Conservation (phyloP, 2,797 vertebrate genomes). For the Helicolenus hilgendorfi region DNA sequence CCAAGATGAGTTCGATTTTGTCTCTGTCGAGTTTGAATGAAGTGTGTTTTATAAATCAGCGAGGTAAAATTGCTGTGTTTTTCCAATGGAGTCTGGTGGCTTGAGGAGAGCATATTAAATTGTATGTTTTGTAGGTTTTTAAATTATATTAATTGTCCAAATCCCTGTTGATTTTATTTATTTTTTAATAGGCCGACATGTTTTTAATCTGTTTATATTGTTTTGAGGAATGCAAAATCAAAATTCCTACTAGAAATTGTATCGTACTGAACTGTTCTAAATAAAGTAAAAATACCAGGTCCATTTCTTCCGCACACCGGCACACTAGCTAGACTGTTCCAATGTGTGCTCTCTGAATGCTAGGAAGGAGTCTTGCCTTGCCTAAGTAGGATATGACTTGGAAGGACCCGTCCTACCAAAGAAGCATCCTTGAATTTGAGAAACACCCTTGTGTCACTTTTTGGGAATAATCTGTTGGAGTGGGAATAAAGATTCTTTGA, state of each 20-base stretch:
- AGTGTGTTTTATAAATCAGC: not conserved
- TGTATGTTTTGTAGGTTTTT: not conserved
- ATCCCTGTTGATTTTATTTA: too few relatives aligned
- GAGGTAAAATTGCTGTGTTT: not conserved
- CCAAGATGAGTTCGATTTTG: not conserved
- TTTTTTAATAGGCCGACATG: not conserved
- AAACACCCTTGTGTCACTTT: not conserved
- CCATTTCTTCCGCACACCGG: too few relatives aligned
- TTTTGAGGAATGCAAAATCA: not conserved
- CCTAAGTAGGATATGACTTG: not conserved
- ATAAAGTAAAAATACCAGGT: too few relatives aligned
- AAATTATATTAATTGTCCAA: too few relatives aligned
- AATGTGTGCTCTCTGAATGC: not conserved
- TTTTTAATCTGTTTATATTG: not conserved
- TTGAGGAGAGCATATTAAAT: not conserved
- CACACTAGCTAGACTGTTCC: not conserved
- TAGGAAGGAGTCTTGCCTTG: not conserved
- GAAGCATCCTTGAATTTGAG: not conserved
- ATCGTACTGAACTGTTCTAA: not conserved
- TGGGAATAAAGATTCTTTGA: not conserved
- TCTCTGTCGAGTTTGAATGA: not conserved
- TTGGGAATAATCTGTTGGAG: not conserved
- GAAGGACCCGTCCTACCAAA: not conserved
- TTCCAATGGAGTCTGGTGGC: not conserved
- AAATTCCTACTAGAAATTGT: not conserved